A percentile compares a stretch with the other conserved stretches of the same genome.
Conservation (phyloP, 1,140 invertebrate species). For the Drosophila sulfurigaster region DNA sequence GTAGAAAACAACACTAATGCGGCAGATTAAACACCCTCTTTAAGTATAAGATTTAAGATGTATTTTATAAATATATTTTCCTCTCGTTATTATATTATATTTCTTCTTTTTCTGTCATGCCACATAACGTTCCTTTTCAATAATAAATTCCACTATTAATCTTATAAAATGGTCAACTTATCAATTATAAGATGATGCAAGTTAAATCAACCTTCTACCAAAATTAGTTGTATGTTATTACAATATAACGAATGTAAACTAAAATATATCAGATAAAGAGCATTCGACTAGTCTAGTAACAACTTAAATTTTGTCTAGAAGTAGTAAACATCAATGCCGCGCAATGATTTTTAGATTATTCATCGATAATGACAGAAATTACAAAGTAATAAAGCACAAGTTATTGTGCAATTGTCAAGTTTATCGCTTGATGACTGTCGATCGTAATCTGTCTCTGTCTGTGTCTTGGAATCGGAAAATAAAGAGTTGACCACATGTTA, state of each 20-base stretch:
- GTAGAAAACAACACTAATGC: not conserved
- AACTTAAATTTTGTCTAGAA: not conserved
- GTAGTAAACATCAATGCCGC: not conserved
- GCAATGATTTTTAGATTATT: not conserved
- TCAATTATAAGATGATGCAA: too few relatives aligned
- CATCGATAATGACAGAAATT: constrained; percentile 5
- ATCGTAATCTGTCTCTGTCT: not conserved
- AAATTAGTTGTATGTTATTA: too few relatives aligned
- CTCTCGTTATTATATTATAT: too few relatives aligned
- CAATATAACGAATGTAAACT: too few relatives aligned
- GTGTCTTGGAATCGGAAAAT: not conserved
- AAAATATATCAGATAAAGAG: not conserved
- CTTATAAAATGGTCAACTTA: too few relatives aligned
- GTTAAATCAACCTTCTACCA: too few relatives aligned
- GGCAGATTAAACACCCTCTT: not conserved
- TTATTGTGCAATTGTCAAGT: constrained; percentile 4
- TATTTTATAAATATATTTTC: too few relatives aligned
- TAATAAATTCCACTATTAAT: too few relatives aligned
- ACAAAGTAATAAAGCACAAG: not conserved
- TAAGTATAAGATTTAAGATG: too few relatives aligned
- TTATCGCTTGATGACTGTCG: too few relatives aligned
- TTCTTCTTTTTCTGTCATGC: too few relatives aligned
- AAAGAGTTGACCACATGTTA: not conserved
- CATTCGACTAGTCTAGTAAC: not conserved
- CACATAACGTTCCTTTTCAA: too few relatives aligned